These are phyloP conservation scores for Ciconia nigra DNA, from an alignment of 2,797 vertebrate genomes.

Conservation along the genomic window DNA sequence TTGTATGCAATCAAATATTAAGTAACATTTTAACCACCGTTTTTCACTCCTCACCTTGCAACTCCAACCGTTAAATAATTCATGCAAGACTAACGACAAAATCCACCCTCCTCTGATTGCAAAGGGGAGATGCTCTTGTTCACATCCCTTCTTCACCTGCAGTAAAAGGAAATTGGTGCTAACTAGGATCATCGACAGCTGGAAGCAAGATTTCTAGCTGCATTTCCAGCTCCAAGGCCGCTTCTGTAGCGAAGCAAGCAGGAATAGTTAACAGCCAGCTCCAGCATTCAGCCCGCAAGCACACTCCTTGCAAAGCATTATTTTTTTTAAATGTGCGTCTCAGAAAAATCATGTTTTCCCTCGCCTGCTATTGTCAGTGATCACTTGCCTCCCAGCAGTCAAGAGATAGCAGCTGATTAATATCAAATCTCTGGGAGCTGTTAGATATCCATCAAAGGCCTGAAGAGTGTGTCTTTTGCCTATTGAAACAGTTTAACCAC, in stretches of 20 bases:
- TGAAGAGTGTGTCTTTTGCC: conserved; percentile 7
- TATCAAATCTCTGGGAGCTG: neutral
- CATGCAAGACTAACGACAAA: neutral
- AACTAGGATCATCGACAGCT: rapidly evolving
- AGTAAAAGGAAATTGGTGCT: neutral
- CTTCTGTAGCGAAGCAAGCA: rapidly evolving
- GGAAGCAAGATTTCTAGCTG: neutral
- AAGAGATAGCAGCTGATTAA: neutral
- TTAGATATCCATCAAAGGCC: conserved; percentile 35
- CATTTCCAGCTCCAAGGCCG: rapidly evolving
- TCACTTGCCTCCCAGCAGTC: neutral
- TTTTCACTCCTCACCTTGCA: neutral
- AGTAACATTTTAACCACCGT: neutral
- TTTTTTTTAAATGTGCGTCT: neutral
- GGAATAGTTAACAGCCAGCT: neutral
- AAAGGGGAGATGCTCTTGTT: rapidly evolving
- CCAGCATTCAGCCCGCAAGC: neutral
- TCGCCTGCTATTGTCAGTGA: neutral
- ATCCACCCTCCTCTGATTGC: neutral
- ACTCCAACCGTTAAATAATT: neutral
- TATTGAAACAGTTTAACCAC: conserved; percentile 34
- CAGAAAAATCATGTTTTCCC: neutral
- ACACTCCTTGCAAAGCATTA: rapidly evolving
- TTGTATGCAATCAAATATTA: neutral
- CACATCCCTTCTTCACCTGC: neutral